These are phyloP conservation scores for Drosophila sp. DNA, from an alignment of 1,140 invertebrate species.

Conservation along the genomic window DNA sequence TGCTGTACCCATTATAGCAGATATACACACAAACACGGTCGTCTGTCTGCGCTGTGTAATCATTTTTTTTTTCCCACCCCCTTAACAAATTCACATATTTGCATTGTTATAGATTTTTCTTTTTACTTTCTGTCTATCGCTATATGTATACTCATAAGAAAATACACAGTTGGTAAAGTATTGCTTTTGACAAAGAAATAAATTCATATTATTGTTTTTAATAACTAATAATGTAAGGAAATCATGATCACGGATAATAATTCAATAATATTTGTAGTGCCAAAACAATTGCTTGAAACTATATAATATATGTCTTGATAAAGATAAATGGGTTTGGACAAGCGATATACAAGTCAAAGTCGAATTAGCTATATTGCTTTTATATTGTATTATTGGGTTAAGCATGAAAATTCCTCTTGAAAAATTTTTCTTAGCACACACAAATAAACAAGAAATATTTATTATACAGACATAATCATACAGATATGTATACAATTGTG, in stretches of 20 bases:
- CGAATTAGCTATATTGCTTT: conserved; percentile 22
- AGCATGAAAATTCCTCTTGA: conserved; percentile 37
- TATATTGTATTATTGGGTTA: conserved; percentile 21
- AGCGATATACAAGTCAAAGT: conserved; percentile 20
- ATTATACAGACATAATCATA: conserved; percentile 15
- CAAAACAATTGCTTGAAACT: background rate
- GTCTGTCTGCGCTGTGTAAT: conserved; percentile 49
- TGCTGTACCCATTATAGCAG: conserved; percentile 65
- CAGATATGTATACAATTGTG: background rate
- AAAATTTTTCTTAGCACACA: conserved; percentile 31
- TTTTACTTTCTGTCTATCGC: conserved; percentile 30
- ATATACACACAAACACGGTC: conserved; percentile 36
- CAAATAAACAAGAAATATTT: conserved; percentile 30
- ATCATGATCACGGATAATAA: no score
- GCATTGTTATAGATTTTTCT: conserved; percentile 53
- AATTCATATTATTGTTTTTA: no score
- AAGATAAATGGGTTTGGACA: background rate
- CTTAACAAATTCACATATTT: conserved; percentile 55
- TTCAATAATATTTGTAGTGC: no score
- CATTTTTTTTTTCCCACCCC: conserved; percentile 55
- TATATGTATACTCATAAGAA: conserved; percentile 6
- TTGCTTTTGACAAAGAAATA: no score
- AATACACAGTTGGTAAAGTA: background rate
- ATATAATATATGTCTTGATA: background rate
- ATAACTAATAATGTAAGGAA: no score